Evolutionary conservation across 2,113 vertebrate genomes (phyloP), one percentile per base, ranked within the genome.

Genomic region (Pteruthius melanotis): DNA sequence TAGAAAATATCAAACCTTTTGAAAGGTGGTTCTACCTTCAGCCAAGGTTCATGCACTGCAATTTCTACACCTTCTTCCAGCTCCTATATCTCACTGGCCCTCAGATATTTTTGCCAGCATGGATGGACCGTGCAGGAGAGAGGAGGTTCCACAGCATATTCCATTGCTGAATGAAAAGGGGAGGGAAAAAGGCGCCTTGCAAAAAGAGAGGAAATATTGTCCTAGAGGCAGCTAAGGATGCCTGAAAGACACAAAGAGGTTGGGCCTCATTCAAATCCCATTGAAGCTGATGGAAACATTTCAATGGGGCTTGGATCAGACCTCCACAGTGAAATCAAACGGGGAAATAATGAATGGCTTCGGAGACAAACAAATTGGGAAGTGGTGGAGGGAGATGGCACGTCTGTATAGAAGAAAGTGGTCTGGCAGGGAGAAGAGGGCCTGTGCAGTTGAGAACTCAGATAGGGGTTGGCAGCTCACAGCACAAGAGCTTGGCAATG

Each of bases 241-340:
- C 35, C 69, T 77, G 63, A 57, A 75, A 57, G 60, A 95, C 26
- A 96, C 78, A 92, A 90, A 91, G 68, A 75, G 2, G 0, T 45
- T 93, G 83, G 72, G 39, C 30, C 72, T 45, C 49, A 71, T 92
- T 94, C 86, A 95, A 95, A 90, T 42, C 49, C 61, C 77, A 84
- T 72, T 95, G 69, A 82, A 89, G 57, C 39, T 6, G 0, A 60
- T 21, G 31, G 72, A 78, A 94, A 40, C 9, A 37, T 78, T 97
- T 95, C 91, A 95, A 89, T 69, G 87, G 37, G 72, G 35, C 60
- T 93, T 96, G 94, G 86, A 92, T 78, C 15, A 13, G 52, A 68
- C 13, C 31, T 90, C 60, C 65, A 54, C 47, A 65, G 63, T 22
- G 40, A 91, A 94, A 85, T 40, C 52, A 77, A 94, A 81, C 27